Evolutionary conservation across 1,140 invertebrate species (phyloP), one percentile per base, ranked within the genome.

Genomic region (Latrodectus geometricus): DNA sequence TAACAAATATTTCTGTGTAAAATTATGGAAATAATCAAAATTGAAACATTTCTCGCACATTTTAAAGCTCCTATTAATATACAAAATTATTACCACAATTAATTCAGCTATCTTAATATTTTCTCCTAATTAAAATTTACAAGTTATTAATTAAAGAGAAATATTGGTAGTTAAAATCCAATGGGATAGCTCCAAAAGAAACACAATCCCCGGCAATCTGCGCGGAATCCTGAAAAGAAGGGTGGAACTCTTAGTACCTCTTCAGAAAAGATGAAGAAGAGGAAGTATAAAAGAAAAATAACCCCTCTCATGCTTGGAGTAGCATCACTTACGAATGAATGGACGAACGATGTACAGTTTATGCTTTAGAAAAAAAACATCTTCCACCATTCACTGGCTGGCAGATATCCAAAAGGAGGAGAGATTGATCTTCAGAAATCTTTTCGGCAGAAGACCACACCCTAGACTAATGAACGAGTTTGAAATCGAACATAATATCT

Each of bases 261-360:
- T 35, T 35, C 35, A 35, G 17, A 61, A 17, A 61, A 61, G 54
- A 61, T 14, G 54, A 61, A 14, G 54, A 17, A 61, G 17, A 61
- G 54, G 54, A 61, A 61, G 17, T 14, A 61, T 17, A 56, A 76
- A 48, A 20, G 74, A 76, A 20, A 78, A 35, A 48, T 9, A 80
- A 69, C 68, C 20, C 21, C 68, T 21, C 50, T 80, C 66, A 21
- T 70, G 21, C 78, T 54, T 66, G 35, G 61, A 68, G 78, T 21
- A 35, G 78, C 14, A 70, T 80, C 78, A 80, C 66, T 80, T 70
- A 80, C 49, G 49, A 48, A 80, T 52, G 72, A 83, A 83, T 83
- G 80, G 80, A 65, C 54, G 80, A 83, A 74, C 69, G 80, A 50
- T 73, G 70, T 74, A 56, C 21, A 74, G 70, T 83, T 83, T 74